Percentiles rank a stretch among this genome's conserved stretches.
Evolutionary conservation across 2,797 vertebrate genomes (phyloP).

Genomic region (Serranus cabrilla): DNA sequence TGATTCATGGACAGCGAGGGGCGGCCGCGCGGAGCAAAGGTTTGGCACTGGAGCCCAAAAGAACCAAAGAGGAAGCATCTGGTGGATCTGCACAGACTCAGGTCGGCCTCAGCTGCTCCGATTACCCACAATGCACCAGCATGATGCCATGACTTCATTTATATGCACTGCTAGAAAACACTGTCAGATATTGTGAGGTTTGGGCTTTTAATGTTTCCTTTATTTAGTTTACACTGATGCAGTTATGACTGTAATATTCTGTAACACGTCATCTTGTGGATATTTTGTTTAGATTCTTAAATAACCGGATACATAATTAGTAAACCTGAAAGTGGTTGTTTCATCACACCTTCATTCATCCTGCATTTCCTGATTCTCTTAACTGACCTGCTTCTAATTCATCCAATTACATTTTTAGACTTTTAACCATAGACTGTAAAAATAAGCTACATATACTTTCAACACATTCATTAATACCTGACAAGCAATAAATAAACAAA

Average conservation of each 20-base stretch:
- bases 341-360: background rate
- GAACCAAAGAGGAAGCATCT: constrained; percentile 53
- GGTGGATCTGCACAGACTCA: constrained; percentile 49
- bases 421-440: no score
- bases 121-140: constrained; percentile 46
- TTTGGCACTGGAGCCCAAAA: constrained; percentile 18
- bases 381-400: background rate
- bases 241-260: background rate
- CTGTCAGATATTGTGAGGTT: background rate
- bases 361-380: background rate
- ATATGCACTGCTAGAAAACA: background rate
- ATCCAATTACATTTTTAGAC: background rate
- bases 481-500: background rate
- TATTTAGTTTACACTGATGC: background rate
- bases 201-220: background rate
- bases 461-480: background rate
- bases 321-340: no score
- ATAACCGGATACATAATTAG: no score
- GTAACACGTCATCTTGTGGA: background rate
- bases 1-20: constrained; percentile 30
- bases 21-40: constrained; percentile 14
- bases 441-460: no score
- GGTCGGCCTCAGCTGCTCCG: constrained; percentile 12
- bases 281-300: background rate
- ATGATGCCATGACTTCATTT: background rate